Evolutionary conservation across 1,140 invertebrate species (phyloP).

Genomic region (Hypothenemus hampei): DNA sequence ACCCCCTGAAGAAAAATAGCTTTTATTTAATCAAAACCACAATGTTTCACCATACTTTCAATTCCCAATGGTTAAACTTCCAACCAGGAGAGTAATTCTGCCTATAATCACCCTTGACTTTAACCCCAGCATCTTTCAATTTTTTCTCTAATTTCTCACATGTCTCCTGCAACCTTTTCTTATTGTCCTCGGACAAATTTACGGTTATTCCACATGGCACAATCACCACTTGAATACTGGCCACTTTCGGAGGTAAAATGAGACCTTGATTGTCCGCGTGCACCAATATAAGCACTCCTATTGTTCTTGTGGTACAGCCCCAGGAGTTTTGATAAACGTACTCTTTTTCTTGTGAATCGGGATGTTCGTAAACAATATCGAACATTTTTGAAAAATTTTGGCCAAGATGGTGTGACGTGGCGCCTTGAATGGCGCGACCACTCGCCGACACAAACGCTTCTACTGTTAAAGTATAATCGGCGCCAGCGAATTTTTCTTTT

Average conservation of each 20-base stretch:
- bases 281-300: constrained; percentile 93
- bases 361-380: constrained; percentile 92
- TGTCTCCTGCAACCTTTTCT: constrained; percentile 62
- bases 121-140: constrained; percentile 56
- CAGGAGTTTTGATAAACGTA: constrained; percentile 97
- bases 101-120: constrained; percentile 77
- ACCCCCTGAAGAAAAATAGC: constrained; percentile 64
- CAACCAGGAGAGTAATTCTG: constrained; percentile 98
- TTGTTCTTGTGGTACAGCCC: constrained; percentile 95
- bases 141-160: constrained; percentile 66
- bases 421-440: constrained; percentile 93
- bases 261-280: constrained; percentile 97
- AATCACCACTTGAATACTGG: constrained; percentile 79
- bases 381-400: constrained; percentile 99
- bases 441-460: constrained; percentile 94
- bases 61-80: constrained; percentile 99
- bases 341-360: constrained; percentile 82
- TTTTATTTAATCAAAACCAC: too few species aligned
- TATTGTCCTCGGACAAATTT: constrained; percentile 66
- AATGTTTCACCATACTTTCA: constrained; percentile 79
- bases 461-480: constrained; percentile 95
- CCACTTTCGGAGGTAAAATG: constrained; percentile 90
- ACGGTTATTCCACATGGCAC: constrained; percentile 96
- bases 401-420: constrained; percentile 95
- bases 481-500: constrained; percentile 99